Conservation (phyloP, 2,888 invertebrate species). For the Priapulus caudatus region DNA sequence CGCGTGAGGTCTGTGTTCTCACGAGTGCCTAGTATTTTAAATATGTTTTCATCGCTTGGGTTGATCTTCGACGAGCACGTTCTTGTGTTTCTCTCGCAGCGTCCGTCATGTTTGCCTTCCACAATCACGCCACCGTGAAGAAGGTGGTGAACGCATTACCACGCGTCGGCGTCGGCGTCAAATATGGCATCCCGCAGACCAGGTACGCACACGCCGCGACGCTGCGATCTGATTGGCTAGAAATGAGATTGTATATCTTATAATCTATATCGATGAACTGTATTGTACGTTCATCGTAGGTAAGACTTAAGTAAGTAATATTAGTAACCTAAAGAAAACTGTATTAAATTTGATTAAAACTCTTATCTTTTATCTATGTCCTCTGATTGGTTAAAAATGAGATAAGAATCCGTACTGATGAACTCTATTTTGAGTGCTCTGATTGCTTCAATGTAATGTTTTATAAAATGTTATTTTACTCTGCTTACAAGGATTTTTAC, state of each 20-base stretch:
- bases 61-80: neutral
- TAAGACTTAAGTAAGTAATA: too few relatives aligned
- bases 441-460: too few relatives aligned
- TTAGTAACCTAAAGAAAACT: too few relatives aligned
- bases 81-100: constrained; percentile 50
- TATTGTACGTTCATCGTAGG: constrained; percentile 7
- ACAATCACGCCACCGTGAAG: constrained; percentile 91
- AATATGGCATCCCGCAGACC: constrained; percentile 97
- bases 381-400: too few relatives aligned
- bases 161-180: constrained; percentile 94
- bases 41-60: neutral
- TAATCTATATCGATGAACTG: constrained; percentile 2
- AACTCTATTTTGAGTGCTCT: too few relatives aligned
- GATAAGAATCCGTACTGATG: too few relatives aligned
- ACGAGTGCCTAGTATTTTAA: constrained; percentile 11
- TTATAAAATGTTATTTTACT: too few relatives aligned
- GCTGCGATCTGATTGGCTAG: constrained; percentile 5
- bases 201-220: constrained; percentile 49
- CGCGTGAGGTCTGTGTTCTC: constrained; percentile 4
- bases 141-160: constrained; percentile 96
- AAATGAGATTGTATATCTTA: neutral
- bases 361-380: too few relatives aligned
- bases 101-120: constrained; percentile 96
- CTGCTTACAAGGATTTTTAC: too few relatives aligned
- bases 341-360: too few relatives aligned